Base-by-base conservation (phyloP, 2,797 vertebrate genomes). In the Coranthus polyacanthus region DNA sequence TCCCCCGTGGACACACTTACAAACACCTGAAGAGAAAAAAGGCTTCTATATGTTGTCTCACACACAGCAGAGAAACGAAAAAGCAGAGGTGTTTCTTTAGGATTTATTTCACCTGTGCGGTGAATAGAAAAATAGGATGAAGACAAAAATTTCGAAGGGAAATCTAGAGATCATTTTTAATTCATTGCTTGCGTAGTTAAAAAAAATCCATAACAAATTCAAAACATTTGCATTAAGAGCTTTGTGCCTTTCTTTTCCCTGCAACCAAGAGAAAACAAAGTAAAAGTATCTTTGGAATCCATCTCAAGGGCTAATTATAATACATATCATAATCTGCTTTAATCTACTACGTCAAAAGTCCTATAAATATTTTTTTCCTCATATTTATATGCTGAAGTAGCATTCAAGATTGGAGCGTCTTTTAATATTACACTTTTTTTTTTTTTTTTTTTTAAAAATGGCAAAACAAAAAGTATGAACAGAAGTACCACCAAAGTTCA, bases 71-170 rank as follows among this genome's bases (percentile, higher is more conserved):
- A 66, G 69, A 79, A 78, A 68, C 47, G 41, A 75, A 77, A 70
- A 54, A 71, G 69, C 53, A 56, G 60, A 79, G 57, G 57, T 53
- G 56, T 89, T 93, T 91, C 85, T 90, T 82, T 75, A 91, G 83
- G 92, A 89, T 94, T 94, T 94, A 95, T 95, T 94, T 94, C 91
- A 93, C 92, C 83, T 59, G 79, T 86, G 84, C 60, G 90, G 92
- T 93, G 91, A 95, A 94, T 93, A 92, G 89, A 94, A 93, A 94
- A 94, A 94, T 93, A 94, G 92, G 92, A 93, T 93, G 87, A 93
- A 92, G 89, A 93, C 92, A 92, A 92, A 93, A 91, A 89, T 85
- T 91, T 88, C 79, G 88, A 92, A 90, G 91, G 91, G 92, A 93
- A 94, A 94, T 94, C 92, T 94, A 94, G 86, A 93, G 88, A 92